phyloP scores from a whole-genome alignment of 2,888 invertebrate genomes.

The Drosophila falleni region DNA sequence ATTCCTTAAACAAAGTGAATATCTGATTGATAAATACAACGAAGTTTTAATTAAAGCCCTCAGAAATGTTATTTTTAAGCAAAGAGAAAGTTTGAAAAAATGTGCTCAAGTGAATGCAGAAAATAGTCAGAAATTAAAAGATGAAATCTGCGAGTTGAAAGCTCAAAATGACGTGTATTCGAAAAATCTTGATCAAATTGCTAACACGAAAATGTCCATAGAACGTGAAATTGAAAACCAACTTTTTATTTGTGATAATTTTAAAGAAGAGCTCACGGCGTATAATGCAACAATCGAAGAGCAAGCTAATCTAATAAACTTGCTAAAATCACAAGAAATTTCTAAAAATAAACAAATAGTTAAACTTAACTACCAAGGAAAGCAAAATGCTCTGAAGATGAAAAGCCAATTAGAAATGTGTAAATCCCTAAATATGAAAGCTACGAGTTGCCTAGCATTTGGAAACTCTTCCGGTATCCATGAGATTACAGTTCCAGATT shows the following conservation, averaged over 20 bases:
- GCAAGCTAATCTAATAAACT: neutral
- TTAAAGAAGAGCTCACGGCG: neutral
- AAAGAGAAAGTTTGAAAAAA: neutral
- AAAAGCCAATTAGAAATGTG: neutral
- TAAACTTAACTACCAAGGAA: neutral
- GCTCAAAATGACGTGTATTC: neutral
- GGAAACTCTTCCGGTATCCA: neutral
- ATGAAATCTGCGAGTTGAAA: neutral
- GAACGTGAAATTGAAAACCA: neutral
- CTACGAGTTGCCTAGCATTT: neutral
- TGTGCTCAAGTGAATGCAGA: neutral
- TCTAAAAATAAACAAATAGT: neutral
- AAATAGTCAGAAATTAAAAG: neutral
- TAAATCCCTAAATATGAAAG: neutral
- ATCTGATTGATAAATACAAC: neutral
- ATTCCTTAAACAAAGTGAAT: neutral
- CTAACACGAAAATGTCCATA: neutral
- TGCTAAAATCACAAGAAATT: neutral
- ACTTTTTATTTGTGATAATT: neutral
- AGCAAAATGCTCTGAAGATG: neutral
- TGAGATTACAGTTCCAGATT: neutral
- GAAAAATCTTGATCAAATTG: neutral
- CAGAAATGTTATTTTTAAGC: neutral
- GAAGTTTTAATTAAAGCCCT: neutral
- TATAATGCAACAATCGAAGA: neutral